Evolutionary conservation across 1,140 invertebrate genomes (phyloP).

Genomic region (Drosophila ficusphila): DNA sequence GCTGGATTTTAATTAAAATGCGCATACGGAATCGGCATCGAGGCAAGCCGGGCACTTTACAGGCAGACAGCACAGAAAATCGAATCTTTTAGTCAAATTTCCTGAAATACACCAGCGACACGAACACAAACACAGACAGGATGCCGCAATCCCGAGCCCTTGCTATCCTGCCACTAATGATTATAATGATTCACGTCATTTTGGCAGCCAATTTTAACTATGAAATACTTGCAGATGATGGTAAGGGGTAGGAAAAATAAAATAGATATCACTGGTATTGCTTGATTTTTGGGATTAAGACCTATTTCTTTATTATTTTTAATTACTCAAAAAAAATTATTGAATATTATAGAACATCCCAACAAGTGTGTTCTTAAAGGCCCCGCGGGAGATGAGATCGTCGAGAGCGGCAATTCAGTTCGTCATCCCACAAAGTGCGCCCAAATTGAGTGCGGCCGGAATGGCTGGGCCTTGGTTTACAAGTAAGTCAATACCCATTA

Average conservation of each 20-base stretch:
- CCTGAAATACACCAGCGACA: constrained; percentile 17
- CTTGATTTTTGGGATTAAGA: no score
- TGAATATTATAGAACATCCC: constrained; percentile 44
- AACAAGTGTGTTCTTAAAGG: constrained; percentile 31
- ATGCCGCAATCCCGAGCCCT: constrained; percentile 29
- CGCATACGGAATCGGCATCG: constrained; percentile 56
- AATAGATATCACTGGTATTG: no score
- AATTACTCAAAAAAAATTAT: background rate
- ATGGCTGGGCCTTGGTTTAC: constrained; percentile 57
- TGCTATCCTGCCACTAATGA: constrained; percentile 9
- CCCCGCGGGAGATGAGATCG: background rate
- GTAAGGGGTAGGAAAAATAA: constrained; percentile 7
- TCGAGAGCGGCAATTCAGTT: background rate
- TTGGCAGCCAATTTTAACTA: constrained; percentile 19
- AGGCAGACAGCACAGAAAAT: constrained; percentile 53
- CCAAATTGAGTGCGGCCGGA: constrained; percentile 36
- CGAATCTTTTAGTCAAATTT: constrained; percentile 63
- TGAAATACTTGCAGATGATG: constrained; percentile 14
- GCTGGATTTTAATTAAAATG: constrained; percentile 68
- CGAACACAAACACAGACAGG: constrained; percentile 5
- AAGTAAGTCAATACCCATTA: background rate
- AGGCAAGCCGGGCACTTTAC: constrained; percentile 37
- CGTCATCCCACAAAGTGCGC: constrained; percentile 44
- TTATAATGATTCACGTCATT: constrained; percentile 7
- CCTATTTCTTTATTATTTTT: no score